Conservation (phyloP, 2,888 invertebrate species). For the Brachynemurus nebulosus region DNA sequence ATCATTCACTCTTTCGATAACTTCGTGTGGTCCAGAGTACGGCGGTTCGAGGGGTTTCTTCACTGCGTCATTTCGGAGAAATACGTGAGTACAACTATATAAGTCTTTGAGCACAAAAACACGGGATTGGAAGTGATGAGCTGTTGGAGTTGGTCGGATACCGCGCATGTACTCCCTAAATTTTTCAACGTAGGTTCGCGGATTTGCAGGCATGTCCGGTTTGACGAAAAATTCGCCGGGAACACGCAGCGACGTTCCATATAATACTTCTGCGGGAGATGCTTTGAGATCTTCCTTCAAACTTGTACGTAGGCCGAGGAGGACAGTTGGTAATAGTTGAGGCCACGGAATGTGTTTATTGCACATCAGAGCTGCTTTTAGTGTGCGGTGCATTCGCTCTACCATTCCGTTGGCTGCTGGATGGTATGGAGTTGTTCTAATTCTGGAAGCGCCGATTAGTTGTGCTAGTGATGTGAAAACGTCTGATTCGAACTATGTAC, state of each 20-base stretch:
- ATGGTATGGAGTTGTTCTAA: constrained; percentile 8
- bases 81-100: background rate
- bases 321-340: constrained; percentile 16
- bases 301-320: too few relatives aligned
- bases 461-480: background rate
- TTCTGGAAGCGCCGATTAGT: background rate
- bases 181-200: background rate
- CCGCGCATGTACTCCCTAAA: too few relatives aligned
- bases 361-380: constrained; percentile 6
- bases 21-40: background rate
- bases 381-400: constrained; percentile 1
- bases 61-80: background rate
- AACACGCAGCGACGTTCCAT: too few relatives aligned
- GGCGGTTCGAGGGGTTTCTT: constrained; percentile 1
- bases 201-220: too few relatives aligned
- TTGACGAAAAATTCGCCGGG: too few relatives aligned
- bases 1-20: background rate
- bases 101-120: background rate
- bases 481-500: constrained; percentile 3
- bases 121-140: background rate
- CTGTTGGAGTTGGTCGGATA: background rate
- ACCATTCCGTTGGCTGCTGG: constrained; percentile 7
- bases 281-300: too few relatives aligned
- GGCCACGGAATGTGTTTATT: constrained; percentile 15
- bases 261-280: background rate